phyloP scores from a whole-genome alignment of 2,888 invertebrate species.

The Nyleta sp. region DNA sequence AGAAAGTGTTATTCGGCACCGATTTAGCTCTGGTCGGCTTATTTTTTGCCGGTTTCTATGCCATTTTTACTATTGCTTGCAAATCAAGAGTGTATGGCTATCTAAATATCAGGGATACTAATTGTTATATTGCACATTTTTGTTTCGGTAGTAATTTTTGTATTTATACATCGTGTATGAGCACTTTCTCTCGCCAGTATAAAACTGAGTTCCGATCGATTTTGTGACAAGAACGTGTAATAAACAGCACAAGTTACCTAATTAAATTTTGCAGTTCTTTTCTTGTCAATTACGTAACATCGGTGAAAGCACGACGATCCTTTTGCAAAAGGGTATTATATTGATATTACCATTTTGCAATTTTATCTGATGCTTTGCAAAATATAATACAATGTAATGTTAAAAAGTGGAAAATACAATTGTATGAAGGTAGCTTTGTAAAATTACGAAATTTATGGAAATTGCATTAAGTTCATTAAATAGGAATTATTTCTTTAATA shows the following conservation, averaged over 20 bases:
- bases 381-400: neutral
- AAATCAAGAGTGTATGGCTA: too few relatives aligned
- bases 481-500: too few relatives aligned
- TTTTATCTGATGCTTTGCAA: neutral
- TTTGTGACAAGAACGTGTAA: conserved; percentile 44
- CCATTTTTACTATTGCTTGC: too few relatives aligned
- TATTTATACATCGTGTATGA: too few relatives aligned
- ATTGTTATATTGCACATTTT: too few relatives aligned
- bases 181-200: conserved; percentile 34
- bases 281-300: conserved; percentile 38
- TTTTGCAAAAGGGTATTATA: conserved; percentile 22
- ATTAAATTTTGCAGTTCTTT: conserved; percentile 48
- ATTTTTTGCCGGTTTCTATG: neutral
- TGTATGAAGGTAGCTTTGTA: too few relatives aligned
- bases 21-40: conserved; percentile 4
- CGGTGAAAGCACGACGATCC: conserved; percentile 35
- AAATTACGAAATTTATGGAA: too few relatives aligned
- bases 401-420: too few relatives aligned
- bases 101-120: too few relatives aligned
- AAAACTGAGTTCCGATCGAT: conserved; percentile 35
- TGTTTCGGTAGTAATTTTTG: too few relatives aligned
- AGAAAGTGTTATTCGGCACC: conserved; percentile 29
- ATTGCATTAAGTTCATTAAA: too few relatives aligned
- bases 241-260: conserved; percentile 42
- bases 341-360: conserved; percentile 3